Evolutionary conservation across 53 echinoderm and acorn worm genomes (phyloP).

Genomic region (Holothuria scabra): DNA sequence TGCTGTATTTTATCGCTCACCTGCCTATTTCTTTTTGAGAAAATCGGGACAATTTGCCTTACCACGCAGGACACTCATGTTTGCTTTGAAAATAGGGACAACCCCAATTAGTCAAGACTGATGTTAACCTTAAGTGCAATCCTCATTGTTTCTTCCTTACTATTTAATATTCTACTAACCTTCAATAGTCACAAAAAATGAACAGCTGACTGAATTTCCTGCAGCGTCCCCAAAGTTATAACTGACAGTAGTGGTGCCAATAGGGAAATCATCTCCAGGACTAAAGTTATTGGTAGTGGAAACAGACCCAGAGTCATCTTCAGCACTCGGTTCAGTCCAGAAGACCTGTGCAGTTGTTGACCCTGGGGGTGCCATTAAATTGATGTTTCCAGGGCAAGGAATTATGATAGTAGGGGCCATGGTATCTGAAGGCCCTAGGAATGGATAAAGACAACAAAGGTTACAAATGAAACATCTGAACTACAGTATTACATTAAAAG

Average conservation of each 20-base stretch:
- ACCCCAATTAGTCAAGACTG: too few species aligned
- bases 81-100: too few species aligned
- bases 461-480: too few species aligned
- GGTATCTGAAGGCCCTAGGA: conserved; percentile 5
- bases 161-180: conserved; percentile 41
- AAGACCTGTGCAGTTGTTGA: conserved; percentile 14
- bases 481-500: too few species aligned
- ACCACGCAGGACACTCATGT: too few species aligned
- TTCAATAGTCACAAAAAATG: conserved; percentile 65
- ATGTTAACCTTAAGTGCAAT: too few species aligned
- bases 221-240: conserved; percentile 67
- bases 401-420: conserved; percentile 61
- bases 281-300: conserved; percentile 31
- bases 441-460: too few species aligned
- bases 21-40: too few species aligned
- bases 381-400: conserved; percentile 50
- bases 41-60: too few species aligned
- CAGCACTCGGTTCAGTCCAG: conserved; percentile 63
- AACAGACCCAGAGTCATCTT: conserved; percentile 59
- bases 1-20: too few species aligned
- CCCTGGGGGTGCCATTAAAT: conserved; percentile 48
- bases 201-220: conserved; percentile 61
- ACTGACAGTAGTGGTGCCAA: conserved; percentile 59
- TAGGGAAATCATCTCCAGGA: conserved; percentile 48
- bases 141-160: too few species aligned